Conservation (phyloP, 1,140 invertebrate species). For the Papilio machaon region DNA sequence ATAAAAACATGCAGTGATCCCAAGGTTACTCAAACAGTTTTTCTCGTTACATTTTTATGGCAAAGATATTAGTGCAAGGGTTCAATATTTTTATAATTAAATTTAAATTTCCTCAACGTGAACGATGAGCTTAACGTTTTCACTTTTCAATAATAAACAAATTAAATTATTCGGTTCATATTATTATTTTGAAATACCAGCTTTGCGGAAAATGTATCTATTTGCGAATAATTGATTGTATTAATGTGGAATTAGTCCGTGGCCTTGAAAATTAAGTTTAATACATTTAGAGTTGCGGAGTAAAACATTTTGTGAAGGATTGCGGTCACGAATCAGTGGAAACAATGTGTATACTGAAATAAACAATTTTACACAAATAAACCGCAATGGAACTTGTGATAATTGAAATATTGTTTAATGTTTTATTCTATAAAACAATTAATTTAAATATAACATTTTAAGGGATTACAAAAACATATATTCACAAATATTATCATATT, state of each 20-base stretch:
- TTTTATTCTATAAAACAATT: too few relatives aligned
- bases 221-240: neutral
- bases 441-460: too few relatives aligned
- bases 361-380: slow-evolving; percentile 17
- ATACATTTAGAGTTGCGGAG: neutral
- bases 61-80: too few relatives aligned
- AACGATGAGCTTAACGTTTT: neutral
- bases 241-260: neutral
- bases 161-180: neutral
- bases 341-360: neutral
- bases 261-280: slow-evolving; percentile 18
- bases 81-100: too few relatives aligned
- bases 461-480: neutral
- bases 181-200: neutral
- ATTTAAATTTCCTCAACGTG: neutral
- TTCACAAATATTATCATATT: too few relatives aligned
- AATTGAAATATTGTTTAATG: neutral
- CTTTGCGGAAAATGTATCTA: neutral
- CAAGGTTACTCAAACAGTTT: too few relatives aligned
- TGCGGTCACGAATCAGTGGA: slow-evolving; percentile 25
- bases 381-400: neutral
- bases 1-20: too few relatives aligned
- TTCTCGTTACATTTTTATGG: too few relatives aligned
- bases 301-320: neutral
- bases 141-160: neutral